Evolutionary conservation across 2,888 invertebrate species (phyloP).

Genomic region (Yponomeuta sedellus): DNA sequence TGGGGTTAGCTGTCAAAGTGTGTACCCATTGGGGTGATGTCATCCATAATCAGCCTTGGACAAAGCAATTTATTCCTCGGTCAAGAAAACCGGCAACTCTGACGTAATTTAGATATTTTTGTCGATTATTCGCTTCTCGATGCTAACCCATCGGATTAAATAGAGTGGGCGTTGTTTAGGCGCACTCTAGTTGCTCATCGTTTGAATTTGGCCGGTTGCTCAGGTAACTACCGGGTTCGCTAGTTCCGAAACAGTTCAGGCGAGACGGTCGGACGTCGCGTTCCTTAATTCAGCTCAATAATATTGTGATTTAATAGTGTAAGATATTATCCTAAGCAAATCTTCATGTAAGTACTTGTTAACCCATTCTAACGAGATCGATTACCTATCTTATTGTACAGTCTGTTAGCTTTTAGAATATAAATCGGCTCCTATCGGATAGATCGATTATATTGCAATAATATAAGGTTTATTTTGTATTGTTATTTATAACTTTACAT

Average conservation of each 20-base stretch:
- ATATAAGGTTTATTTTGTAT: no score
- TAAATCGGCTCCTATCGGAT: no score
- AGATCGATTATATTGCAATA: no score
- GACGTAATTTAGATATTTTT: slow-evolving; percentile 56
- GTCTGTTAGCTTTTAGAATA: no score
- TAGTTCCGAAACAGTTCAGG: slow-evolving; percentile 16
- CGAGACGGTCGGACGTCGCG: slow-evolving; percentile 34
- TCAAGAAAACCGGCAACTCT: slow-evolving; percentile 21
- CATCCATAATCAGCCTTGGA: slow-evolving; percentile 22
- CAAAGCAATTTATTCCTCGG: slow-evolving; percentile 23
- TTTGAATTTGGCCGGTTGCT: slow-evolving; percentile 26
- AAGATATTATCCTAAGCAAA: not conserved
- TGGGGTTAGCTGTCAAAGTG: no score
- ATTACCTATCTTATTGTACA: no score
- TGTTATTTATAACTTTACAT: no score
- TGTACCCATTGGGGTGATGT: not conserved
- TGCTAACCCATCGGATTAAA: slow-evolving; percentile 28
- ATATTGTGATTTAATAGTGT: not conserved
- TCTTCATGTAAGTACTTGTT: not conserved
- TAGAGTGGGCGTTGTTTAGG: slow-evolving; percentile 14
- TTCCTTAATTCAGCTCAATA: slow-evolving; percentile 19
- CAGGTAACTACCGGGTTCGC: not conserved
- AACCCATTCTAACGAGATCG: no score
- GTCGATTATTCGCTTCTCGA: slow-evolving; percentile 41
- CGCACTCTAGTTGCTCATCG: slow-evolving; percentile 16